Base-by-base conservation (phyloP, 2,888 invertebrate genomes). In the Zonitis immaculata region DNA sequence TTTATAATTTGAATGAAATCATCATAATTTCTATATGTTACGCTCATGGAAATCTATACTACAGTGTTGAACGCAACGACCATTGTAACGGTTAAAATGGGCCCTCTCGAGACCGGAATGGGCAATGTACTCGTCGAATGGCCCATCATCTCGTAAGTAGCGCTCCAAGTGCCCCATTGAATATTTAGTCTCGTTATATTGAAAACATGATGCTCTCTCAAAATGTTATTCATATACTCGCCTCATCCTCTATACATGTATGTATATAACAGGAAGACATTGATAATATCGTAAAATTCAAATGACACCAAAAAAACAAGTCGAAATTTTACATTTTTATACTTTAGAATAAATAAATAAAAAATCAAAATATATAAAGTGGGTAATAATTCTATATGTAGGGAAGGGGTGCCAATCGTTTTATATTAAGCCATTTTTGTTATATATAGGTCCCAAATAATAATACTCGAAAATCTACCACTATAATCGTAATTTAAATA, bases 181-280 rank as follows among this genome's bases (percentile, higher is more conserved):
- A 74, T 74, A 73, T 74, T 74, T 73, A 74, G 72, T 63, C 71
- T 68, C 70, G 70, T 73, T 74, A 74, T 74, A n/a, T n/a, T 74
- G 74, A 74, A 74, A 73, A 73, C 71, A 72, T 71, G 68, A 71
- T 71, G 69, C 64, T 66, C 64, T 62, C 65, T n/a, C n/a, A n/a
- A 66, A 70, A 68, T 70, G 69, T 70, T 70, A 71, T 70, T 71
- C 71, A 70, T 71, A 66, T 63, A 69, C 65, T 66, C n/a, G n/a
- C n/a, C n/a, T n/a, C n/a, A n/a, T n/a, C n/a, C n/a, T n/a, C n/a
- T n/a, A n/a, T n/a, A n/a, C n/a, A n/a, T n/a, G n/a, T n/a, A n/a
- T n/a, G n/a, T n/a, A n/a, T n/a, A n/a, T n/a, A n/a, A 61, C 49
- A 66, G 62, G 66, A 67, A 60, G 69, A 68, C 70, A 63, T 64